Conservation (phyloP, 2,888 invertebrate species). For the Buathra laborator region DNA sequence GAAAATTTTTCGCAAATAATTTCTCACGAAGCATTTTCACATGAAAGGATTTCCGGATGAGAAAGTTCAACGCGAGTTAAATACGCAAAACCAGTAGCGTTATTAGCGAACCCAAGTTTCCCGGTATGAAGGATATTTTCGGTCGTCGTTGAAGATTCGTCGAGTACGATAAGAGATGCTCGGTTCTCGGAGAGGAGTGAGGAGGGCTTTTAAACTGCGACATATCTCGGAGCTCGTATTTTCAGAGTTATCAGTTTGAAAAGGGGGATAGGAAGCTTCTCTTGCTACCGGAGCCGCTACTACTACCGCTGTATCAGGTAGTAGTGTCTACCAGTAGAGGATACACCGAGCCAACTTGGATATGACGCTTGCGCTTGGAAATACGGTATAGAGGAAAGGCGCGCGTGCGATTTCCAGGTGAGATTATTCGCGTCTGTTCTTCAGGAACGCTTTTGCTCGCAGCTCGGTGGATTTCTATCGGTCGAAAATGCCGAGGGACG, state of each 20-base stretch:
- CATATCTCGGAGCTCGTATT: slow-evolving; percentile 42
- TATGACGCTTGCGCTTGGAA: slow-evolving; percentile 17
- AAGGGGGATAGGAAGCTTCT: slow-evolving; percentile 28
- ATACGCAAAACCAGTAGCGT: background rate
- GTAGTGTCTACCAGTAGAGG: background rate
- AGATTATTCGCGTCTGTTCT: slow-evolving; percentile 61
- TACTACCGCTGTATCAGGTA: background rate
- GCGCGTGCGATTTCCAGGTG: slow-evolving; percentile 66
- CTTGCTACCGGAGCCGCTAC: slow-evolving; percentile 2
- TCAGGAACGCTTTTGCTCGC: slow-evolving; percentile 29
- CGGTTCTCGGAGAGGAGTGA: slow-evolving; percentile 11
- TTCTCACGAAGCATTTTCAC: background rate
- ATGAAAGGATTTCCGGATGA: slow-evolving; percentile 7
- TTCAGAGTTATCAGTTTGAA: slow-evolving; percentile 47
- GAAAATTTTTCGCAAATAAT: too few relatives aligned
- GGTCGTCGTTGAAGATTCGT: slow-evolving; percentile 42
- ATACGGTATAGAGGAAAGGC: slow-evolving; percentile 8
- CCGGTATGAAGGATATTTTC: slow-evolving; percentile 48
- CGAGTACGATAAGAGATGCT: slow-evolving; percentile 43
- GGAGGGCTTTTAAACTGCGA: background rate
- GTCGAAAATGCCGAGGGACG: slow-evolving; percentile 45
- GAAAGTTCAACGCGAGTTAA: background rate
- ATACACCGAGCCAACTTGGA: background rate
- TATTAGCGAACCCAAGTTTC: slow-evolving; percentile 22
- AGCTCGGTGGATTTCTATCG: slow-evolving; percentile 32